Conservation (phyloP, 2,888 invertebrate species). For the Tipula lateralis region DNA sequence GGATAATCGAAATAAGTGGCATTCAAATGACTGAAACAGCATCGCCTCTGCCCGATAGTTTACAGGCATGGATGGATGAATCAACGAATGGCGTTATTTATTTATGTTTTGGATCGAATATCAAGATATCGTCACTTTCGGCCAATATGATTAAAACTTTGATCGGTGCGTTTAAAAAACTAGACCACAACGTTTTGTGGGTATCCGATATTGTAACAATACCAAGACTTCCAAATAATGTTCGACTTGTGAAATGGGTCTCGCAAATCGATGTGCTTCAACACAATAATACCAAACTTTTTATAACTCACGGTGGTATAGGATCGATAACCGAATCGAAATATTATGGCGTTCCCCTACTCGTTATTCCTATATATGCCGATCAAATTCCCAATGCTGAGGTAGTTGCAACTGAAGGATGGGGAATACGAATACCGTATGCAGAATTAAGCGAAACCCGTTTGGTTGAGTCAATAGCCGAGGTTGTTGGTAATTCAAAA, state of each 20-base stretch:
- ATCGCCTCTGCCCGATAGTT: background rate
- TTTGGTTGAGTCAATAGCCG: background rate
- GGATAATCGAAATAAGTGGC: background rate
- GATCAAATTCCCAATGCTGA: background rate
- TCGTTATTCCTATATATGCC: background rate
- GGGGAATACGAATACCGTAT: background rate
- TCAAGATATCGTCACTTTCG: background rate
- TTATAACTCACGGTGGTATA: background rate
- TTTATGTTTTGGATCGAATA: background rate
- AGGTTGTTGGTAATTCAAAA: background rate
- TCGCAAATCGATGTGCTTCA: background rate
- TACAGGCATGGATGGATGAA: background rate
- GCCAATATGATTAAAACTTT: background rate
- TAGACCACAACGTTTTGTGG: background rate
- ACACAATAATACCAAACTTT: background rate
- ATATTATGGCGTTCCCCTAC: background rate
- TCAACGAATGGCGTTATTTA: background rate
- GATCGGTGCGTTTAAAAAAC: background rate
- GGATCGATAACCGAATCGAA: background rate
- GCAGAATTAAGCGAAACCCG: background rate
- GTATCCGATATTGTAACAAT: background rate
- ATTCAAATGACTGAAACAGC: background rate
- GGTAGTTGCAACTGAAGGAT: background rate
- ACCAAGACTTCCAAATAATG: background rate
- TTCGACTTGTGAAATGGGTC: background rate